Percentiles rank a stretch among this genome's conserved stretches.
Conservation (phyloP, 2,113 vertebrate genomes). For the Anser cygnoides region DNA sequence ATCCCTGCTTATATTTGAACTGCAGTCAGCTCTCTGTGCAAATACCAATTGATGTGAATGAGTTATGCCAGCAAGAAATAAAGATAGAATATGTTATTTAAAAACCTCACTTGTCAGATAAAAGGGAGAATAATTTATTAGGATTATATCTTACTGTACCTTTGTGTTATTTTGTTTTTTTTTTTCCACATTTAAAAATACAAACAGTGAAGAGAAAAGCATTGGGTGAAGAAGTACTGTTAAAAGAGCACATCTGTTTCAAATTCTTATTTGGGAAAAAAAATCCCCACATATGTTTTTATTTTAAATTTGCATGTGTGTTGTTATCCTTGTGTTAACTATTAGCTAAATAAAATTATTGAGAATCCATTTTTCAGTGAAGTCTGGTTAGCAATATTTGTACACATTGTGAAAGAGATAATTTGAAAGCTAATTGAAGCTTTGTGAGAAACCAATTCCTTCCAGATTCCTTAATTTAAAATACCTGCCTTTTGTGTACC, state of each 20-base stretch:
- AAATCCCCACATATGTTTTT: constrained; percentile 78
- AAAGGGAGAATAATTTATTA: constrained; percentile 54
- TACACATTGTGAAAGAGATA: constrained; percentile 71
- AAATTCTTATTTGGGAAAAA: constrained; percentile 74
- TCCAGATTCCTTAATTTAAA: constrained; percentile 28
- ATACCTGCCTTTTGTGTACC: constrained; percentile 23
- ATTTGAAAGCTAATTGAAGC: constrained; percentile 78
- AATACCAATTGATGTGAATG: neutral
- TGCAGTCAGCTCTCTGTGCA: neutral
- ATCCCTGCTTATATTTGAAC: neutral
- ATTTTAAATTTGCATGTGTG: constrained; percentile 82
- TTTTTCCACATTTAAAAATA: constrained; percentile 50
- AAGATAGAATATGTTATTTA: constrained; percentile 26
- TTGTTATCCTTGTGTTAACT: constrained; percentile 81
- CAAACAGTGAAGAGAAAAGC: constrained; percentile 75
- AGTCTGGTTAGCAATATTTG: constrained; percentile 77
- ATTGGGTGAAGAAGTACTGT: constrained; percentile 78
- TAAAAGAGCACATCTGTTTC: constrained; percentile 82
- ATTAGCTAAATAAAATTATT: constrained; percentile 81
- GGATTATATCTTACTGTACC: neutral
- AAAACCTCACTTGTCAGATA: constrained; percentile 49
- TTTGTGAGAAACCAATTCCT: constrained; percentile 66
- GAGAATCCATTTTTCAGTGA: constrained; percentile 79
- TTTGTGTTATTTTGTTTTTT: neutral
- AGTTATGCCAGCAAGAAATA: constrained; percentile 35